Evolutionary conservation across 2,113 vertebrate genomes (phyloP).

Genomic region (Notothenia rossii): DNA sequence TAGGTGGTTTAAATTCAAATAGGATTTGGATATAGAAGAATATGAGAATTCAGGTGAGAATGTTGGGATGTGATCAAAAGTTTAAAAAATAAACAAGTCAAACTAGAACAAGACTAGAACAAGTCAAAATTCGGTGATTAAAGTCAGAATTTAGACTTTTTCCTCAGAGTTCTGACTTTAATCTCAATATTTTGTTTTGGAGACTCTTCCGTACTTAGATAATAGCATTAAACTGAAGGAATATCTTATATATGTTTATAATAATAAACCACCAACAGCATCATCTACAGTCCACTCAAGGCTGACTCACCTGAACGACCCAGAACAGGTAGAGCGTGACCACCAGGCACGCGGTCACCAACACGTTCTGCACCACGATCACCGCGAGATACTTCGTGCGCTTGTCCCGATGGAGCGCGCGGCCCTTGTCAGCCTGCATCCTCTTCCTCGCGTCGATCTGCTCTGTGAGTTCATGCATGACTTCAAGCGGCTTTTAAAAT

Average conservation of each 20-base stretch:
- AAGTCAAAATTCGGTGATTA: no score
- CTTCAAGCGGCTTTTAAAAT: constrained; percentile 28
- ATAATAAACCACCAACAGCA: neutral
- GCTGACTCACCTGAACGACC: constrained; percentile 18
- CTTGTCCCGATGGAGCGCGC: neutral
- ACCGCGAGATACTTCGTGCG: constrained; percentile 32
- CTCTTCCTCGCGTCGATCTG: constrained; percentile 25
- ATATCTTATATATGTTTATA: neutral
- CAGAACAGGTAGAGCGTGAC: constrained; percentile 43
- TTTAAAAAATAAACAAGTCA: no score
- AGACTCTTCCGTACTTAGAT: no score
- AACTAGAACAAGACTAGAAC: no score
- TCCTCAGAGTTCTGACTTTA: no score
- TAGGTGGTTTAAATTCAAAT: no score
- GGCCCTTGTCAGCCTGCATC: constrained; percentile 52
- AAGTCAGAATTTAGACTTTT: no score
- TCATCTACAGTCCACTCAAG: neutral
- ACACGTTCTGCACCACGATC: constrained; percentile 58
- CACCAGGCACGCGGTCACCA: constrained; percentile 62
- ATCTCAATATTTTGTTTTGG: no score
- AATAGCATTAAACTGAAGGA: no score
- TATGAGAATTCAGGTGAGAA: no score
- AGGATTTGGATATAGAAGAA: no score
- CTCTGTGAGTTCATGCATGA: constrained; percentile 4
- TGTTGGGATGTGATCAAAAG: no score